A percentile compares a stretch with the other conserved stretches of the same genome.
Evolutionary conservation across 2,888 invertebrate species (phyloP).

Genomic region (Ommatoiulus sabulosus): DNA sequence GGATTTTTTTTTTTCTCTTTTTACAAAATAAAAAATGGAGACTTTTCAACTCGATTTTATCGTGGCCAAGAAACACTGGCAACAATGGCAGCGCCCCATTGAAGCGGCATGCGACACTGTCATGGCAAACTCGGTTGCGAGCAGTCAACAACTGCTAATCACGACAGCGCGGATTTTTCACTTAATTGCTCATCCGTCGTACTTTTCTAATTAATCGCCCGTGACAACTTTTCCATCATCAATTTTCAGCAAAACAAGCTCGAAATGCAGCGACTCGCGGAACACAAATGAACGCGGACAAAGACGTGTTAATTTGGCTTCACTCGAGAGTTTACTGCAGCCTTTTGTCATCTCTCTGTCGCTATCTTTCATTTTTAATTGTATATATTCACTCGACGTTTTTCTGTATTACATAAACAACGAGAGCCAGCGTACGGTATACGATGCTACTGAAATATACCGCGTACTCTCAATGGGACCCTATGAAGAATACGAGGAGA

Average conservation of each 20-base stretch:
- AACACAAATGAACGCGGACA: constrained; percentile 25
- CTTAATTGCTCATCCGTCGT: background rate
- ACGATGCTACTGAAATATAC: no score
- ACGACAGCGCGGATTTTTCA: background rate
- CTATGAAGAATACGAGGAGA: no score
- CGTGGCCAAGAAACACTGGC: constrained; percentile 47
- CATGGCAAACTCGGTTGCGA: background rate
- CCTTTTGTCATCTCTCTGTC: background rate
- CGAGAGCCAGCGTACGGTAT: no score
- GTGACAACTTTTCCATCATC: constrained; percentile 51
- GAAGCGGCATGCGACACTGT: constrained; percentile 47
- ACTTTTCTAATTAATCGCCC: constrained; percentile 52
- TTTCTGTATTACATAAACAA: constrained; percentile 25
- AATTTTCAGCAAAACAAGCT: constrained; percentile 41
- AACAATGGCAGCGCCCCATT: constrained; percentile 24
- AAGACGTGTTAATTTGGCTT: constrained; percentile 51
- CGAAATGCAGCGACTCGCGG: background rate
- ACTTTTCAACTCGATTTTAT: constrained; percentile 33
- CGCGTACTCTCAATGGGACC: no score
- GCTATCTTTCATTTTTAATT: constrained; percentile 26
- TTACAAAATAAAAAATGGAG: constrained; percentile 12
- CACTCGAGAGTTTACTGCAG: background rate
- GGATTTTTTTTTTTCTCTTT: background rate
- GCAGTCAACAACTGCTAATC: constrained; percentile 18
- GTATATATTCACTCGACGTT: background rate